A percentile compares a stretch with the other conserved stretches of the same genome.
Evolutionary conservation across 1,140 invertebrate genomes (phyloP).

Genomic region (Cardiocondyla obscurior): DNA sequence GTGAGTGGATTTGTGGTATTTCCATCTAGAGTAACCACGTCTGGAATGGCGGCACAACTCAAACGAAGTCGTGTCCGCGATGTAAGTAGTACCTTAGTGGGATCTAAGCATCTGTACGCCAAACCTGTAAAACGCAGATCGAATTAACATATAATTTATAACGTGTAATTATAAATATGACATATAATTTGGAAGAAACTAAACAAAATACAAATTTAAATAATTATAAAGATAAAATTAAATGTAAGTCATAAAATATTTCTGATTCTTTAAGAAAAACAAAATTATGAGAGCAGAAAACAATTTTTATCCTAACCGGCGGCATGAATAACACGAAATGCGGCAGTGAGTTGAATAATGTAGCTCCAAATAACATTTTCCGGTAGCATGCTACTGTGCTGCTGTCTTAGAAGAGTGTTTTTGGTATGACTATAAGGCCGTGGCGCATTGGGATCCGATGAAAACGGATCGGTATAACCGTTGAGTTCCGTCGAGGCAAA

Average conservation of each 20-base stretch:
- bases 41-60: conserved; percentile 92
- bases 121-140: conserved; percentile 81
- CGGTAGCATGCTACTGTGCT: conserved; percentile 90
- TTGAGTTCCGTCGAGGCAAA: conserved; percentile 89
- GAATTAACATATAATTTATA: conserved; percentile 6
- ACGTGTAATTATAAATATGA: too few species aligned
- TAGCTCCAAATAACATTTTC: conserved; percentile 98
- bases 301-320: conserved; percentile 84
- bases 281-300: neutral
- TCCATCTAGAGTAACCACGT: conserved; percentile 92
- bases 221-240: neutral
- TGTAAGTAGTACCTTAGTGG: conserved; percentile 95
- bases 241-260: neutral
- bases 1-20: conserved; percentile 87
- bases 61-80: conserved; percentile 89
- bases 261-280: neutral
- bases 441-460: conserved; percentile 92
- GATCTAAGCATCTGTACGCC: conserved; percentile 92
- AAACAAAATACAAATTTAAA: neutral
- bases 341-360: conserved; percentile 97
- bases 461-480: conserved; percentile 92
- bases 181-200: neutral
- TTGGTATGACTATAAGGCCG: conserved; percentile 93
- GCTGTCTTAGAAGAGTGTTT: conserved; percentile 89
- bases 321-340: conserved; percentile 95